phyloP scores from a whole-genome alignment of 2,113 vertebrate genomes.

The Leucoraja erinaceus region DNA sequence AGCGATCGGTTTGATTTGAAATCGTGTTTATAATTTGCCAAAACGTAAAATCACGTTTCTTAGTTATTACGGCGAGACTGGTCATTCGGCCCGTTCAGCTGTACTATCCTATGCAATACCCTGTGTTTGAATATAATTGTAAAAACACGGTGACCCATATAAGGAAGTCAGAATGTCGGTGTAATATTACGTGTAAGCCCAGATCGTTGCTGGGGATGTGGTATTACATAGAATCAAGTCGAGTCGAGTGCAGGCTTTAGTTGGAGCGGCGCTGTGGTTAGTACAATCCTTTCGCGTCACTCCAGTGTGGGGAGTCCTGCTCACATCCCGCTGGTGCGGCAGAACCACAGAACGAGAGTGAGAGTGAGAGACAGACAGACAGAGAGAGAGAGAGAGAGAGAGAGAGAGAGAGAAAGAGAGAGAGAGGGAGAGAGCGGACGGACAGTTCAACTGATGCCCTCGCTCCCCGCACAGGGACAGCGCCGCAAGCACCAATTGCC shows the following conservation, averaged over 20 bases:
- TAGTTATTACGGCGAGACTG: no score
- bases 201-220: not conserved
- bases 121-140: not conserved
- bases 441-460: not conserved
- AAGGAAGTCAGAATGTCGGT: conserved; percentile 5
- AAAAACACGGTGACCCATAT: not conserved
- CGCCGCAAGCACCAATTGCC: not conserved
- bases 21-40: no score
- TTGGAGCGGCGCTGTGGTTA: conserved; percentile 34
- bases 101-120: no score
- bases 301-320: conserved; percentile 51
- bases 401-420: conserved; percentile 33
- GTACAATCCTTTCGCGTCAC: conserved; percentile 5
- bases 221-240: not conserved
- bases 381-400: conserved; percentile 41
- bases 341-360: conserved; percentile 46
- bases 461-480: not conserved
- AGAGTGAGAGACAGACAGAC: not conserved
- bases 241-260: conserved; percentile 7
- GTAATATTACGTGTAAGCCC: not conserved
- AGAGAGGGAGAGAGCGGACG: conserved; percentile 39
- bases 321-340: conserved; percentile 49
- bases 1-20: not conserved
- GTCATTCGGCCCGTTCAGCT: no score
- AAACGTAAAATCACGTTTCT: no score